Evolutionary conservation across 1,140 invertebrate genomes (phyloP), one percentile per base, ranked within the genome.

Genomic region (Eriosoma lanigerum): DNA sequence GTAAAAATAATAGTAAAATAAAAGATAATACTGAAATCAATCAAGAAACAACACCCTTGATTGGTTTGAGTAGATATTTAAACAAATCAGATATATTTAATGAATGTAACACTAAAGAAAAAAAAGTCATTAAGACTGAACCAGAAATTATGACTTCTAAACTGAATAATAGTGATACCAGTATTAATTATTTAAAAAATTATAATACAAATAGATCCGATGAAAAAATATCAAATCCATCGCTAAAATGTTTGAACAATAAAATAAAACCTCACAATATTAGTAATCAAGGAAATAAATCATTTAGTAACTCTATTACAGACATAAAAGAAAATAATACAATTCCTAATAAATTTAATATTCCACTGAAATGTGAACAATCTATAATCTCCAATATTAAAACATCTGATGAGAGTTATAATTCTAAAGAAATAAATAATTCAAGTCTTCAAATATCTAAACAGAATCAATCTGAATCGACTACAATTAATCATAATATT

Each of bases 121-220:
- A 46, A 29, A 72, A 29, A 29, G 52, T 17, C 10, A 29, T 26
- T 26, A 19, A 3, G 1, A 26, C n/a, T 29, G 24, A 72, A 72
- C 0, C 24, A 4, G 1, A 0, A 5, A 9, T 52, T 52, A 29
- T 29, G 4, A 72, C 9, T 50, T 19, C 17, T 52, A 72, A 72
- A 72, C 24, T 72, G 3, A 72, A 72, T 48, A 50, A 32, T 12
- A 72, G 68, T 48, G 44, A 48, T 46, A 24, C 38, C 5, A 44
- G n/a, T 64, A 64, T 64, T 44, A 64, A 38, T 64, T 68, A 44
- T 68, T 24, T 38, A 29, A 12, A 48, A 68, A 24, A 24, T 4
- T 26, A 24, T 24, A 68, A 24, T 48, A 5, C 1, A 50, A 24
- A n/a, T 29, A 32, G 12, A 50, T 72, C 24, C 6, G 17, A 8